These are phyloP conservation scores for Poeciliopsis retropinna DNA, from an alignment of 2,113 vertebrate genomes.

Conservation along the genomic window DNA sequence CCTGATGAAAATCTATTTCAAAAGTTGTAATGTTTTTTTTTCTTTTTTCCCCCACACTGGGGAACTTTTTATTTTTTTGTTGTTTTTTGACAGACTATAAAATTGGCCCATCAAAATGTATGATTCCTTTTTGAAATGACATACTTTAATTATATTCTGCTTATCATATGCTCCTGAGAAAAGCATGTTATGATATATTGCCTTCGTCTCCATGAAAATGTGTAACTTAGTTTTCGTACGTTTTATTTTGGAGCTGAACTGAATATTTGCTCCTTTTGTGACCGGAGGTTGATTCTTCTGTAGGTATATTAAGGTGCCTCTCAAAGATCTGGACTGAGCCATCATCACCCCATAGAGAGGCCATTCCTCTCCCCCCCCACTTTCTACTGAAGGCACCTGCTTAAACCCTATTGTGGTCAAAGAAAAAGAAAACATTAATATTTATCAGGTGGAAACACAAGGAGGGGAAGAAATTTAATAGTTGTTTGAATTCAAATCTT, in stretches of 20 bases:
- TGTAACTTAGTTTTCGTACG: slow-evolving; percentile 23
- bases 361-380: neutral
- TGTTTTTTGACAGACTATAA: slow-evolving; percentile 2
- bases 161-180: neutral
- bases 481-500: slow-evolving; percentile 72
- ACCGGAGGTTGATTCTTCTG: slow-evolving; percentile 22
- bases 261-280: slow-evolving; percentile 16
- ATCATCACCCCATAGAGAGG: slow-evolving; percentile 55
- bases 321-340: slow-evolving; percentile 54
- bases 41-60: neutral
- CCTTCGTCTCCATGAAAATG: slow-evolving; percentile 15
- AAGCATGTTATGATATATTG: slow-evolving; percentile 3
- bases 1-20: slow-evolving; percentile 4
- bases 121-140: slow-evolving; percentile 24
- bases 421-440: slow-evolving; percentile 67
- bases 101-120: slow-evolving; percentile 2
- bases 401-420: slow-evolving; percentile 68
- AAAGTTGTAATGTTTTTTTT: neutral
- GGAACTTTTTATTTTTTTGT: neutral
- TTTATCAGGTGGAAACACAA: slow-evolving; percentile 61
- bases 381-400: slow-evolving; percentile 51
- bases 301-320: slow-evolving; percentile 32
- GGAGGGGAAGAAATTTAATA: slow-evolving; percentile 49
- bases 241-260: neutral
- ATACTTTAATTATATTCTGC: slow-evolving; percentile 5